Base-by-base conservation (phyloP, 2,888 invertebrate species). In the Uloborus plumipes region DNA sequence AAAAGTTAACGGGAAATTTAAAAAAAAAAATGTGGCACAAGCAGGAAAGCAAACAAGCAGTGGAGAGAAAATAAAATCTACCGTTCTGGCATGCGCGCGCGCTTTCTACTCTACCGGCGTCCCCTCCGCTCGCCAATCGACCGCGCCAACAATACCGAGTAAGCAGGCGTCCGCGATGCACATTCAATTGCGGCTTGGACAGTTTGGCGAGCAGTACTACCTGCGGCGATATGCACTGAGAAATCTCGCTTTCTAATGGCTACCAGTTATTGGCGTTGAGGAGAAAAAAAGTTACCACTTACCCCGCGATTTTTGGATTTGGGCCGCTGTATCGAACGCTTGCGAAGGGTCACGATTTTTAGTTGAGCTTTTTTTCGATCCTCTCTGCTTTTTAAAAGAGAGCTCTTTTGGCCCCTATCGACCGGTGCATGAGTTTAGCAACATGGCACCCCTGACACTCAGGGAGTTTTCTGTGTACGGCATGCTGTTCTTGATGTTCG, bases 361-460 rank as follows among this genome's bases (percentile, higher is more conserved):
- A 13, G 64, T 49, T 64, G 39, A 39, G 7, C 64, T 64, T 39
- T 9, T n/a, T 47, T 20, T 9, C 39, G 20, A 20, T 47, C 64
- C n/a, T 39, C n/a, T 39, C 18, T n/a, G 49, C 64, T 64, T 64
- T n/a, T n/a, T 64, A 64, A 39, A 39, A 39, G 39, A 39, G 39
- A 39, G 7, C 39, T 39, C 39, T 39, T 39, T 39, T 39, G 39
- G 39, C 49, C 18, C 18, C 64, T 64, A 64, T 64, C 64, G 64
- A 64, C 72, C 74, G 64, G 80, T 80, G 64, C 64, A 80, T 80
- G 80, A 80, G 55, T 80, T 53, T 58, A 61, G 74, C 58, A 73
- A 67, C 74, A 80, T 80, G 80, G 80, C 80, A 70, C 64, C 74
- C 80, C 74, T 74, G 69, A 64, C 64, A 67, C 64, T 77, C 77